These are phyloP conservation scores for Odontamblyopus lacepedii DNA, from an alignment of 2,797 vertebrate species.

Conservation along the genomic window DNA sequence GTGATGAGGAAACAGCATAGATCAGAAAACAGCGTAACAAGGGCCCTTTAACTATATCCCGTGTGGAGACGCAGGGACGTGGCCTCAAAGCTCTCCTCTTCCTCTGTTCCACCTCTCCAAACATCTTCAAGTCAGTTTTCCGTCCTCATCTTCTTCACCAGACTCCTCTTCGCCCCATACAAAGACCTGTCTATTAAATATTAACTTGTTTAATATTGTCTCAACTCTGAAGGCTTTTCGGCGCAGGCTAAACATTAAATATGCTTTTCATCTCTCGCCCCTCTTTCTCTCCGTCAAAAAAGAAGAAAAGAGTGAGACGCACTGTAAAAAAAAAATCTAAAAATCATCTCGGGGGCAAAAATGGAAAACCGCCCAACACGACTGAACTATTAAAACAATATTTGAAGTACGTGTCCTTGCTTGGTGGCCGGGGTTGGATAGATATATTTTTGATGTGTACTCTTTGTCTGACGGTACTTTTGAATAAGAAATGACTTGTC, in stretches of 20 bases:
- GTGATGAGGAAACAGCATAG: too few species aligned
- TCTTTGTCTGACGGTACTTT: slow-evolving; percentile 50
- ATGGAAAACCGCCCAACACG: slow-evolving; percentile 58
- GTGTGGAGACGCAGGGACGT: slow-evolving; percentile 43
- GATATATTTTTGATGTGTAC: slow-evolving; percentile 45
- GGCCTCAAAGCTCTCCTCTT: slow-evolving; percentile 65
- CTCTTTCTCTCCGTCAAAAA: slow-evolving; percentile 71
- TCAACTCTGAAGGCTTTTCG: slow-evolving; percentile 77
- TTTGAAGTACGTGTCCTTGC: slow-evolving; percentile 70
- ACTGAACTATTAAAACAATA: slow-evolving; percentile 47
- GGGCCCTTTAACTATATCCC: slow-evolving; percentile 12
- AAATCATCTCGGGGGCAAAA: slow-evolving; percentile 74
- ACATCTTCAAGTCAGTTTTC: slow-evolving; percentile 81
- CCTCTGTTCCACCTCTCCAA: slow-evolving; percentile 71
- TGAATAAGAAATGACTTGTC: slow-evolving; percentile 60
- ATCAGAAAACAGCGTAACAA: too few species aligned
- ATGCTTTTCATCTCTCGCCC: slow-evolving; percentile 84
- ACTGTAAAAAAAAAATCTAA: slow-evolving; percentile 52
- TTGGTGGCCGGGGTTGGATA: slow-evolving; percentile 52
- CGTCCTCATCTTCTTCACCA: slow-evolving; percentile 71
- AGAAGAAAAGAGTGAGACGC: slow-evolving; percentile 45
- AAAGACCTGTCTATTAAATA: slow-evolving; percentile 84
- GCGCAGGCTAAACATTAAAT: slow-evolving; percentile 80
- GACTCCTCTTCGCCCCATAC: slow-evolving; percentile 74
- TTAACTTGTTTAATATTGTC: slow-evolving; percentile 88